Evolutionary conservation across 2,113 vertebrate genomes (phyloP).

Genomic region (Shinisaurus crocodilurus): DNA sequence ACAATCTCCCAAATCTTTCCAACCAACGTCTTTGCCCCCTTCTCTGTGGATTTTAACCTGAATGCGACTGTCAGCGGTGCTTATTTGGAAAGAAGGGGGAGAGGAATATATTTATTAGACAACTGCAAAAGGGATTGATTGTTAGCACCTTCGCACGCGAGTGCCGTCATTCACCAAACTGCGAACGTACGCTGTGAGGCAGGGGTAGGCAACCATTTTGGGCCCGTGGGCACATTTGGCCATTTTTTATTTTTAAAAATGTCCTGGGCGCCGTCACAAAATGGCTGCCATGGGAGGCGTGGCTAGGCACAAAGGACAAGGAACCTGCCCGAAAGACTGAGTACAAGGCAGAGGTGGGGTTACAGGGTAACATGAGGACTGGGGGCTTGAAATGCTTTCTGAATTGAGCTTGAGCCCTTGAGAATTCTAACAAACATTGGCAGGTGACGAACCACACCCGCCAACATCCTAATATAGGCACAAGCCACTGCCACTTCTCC

Average conservation of each 20-base stretch:
- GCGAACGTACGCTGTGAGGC: neutral
- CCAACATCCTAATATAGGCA: neutral
- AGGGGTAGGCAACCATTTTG: too few species aligned
- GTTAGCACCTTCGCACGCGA: neutral
- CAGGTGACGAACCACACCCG: neutral
- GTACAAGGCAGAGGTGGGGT: too few species aligned
- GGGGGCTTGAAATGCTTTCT: neutral
- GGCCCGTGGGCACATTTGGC: too few species aligned
- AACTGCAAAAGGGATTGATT: neutral
- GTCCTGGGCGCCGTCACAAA: too few species aligned
- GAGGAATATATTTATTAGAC: neutral
- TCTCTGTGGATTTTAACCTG: neutral
- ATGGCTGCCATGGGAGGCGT: too few species aligned
- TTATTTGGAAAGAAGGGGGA: neutral
- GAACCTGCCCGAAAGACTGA: too few species aligned
- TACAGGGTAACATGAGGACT: neutral
- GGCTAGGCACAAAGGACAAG: too few species aligned
- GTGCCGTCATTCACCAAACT: neutral
- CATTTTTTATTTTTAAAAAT: too few species aligned
- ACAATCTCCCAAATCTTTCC: neutral
- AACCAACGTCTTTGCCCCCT: neutral
- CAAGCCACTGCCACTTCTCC: too few species aligned
- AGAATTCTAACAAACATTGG: neutral
- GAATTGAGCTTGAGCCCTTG: too few species aligned
- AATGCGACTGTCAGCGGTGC: neutral